Conservation (phyloP, 2,888 invertebrate genomes). For the Labia minor region DNA sequence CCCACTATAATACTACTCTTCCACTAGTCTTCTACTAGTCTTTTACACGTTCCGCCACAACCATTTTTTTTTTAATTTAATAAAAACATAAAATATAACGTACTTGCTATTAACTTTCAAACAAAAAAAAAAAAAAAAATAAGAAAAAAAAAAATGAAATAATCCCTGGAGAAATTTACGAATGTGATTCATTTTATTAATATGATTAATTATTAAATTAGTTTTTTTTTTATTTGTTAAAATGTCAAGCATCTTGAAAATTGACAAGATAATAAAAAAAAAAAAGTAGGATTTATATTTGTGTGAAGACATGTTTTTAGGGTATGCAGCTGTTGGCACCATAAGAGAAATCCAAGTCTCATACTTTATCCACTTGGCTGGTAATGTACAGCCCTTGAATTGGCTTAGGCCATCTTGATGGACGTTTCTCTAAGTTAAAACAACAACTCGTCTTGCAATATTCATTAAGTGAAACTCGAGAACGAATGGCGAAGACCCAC, state of each 20-base stretch:
- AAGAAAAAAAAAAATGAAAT: neutral
- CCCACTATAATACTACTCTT: neutral
- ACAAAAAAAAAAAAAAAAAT: neutral
- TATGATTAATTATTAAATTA: neutral
- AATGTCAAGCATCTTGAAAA: neutral
- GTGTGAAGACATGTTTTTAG: neutral
- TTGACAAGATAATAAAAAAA: neutral
- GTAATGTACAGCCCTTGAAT: conserved; percentile 3
- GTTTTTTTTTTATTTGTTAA: neutral
- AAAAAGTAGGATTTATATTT: neutral
- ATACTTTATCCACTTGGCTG: neutral
- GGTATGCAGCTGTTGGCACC: neutral
- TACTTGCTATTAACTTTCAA: neutral
- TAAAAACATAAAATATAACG: neutral
- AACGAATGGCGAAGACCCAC: conserved; percentile 7
- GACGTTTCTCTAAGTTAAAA: conserved; percentile 1
- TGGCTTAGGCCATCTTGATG: conserved; percentile 7
- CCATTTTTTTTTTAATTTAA: neutral
- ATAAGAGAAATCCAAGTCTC: neutral
- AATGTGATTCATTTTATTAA: neutral
- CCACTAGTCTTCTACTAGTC: neutral
- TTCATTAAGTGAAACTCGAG: conserved; percentile 13
- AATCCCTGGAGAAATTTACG: neutral
- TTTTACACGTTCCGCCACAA: neutral
- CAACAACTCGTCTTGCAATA: conserved; percentile 13